Evolutionary conservation across 2,113 vertebrate species (phyloP).

Genomic region (Rhinoptilus africanus): DNA sequence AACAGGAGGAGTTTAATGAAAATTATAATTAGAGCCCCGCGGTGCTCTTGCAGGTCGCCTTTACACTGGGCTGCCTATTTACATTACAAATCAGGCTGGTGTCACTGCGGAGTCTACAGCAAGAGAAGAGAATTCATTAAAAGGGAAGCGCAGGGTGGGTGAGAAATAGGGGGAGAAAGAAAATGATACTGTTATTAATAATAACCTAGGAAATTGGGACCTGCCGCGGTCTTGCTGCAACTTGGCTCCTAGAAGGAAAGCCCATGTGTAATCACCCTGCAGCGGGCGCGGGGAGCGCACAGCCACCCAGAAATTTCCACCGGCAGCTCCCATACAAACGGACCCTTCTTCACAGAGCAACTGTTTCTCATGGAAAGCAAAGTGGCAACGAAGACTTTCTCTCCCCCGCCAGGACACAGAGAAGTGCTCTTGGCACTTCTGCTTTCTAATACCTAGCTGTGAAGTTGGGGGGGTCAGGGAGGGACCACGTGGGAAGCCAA

Average conservation of each 20-base stretch:
- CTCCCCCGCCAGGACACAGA: neutral
- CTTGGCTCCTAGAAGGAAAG: neutral
- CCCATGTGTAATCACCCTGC: neutral
- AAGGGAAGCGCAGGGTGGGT: neutral
- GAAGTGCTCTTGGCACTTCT: neutral
- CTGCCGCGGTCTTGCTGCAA: neutral
- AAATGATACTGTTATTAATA: conserved; percentile 37
- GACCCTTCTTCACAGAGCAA: neutral
- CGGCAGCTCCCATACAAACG: neutral
- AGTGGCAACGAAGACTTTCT: neutral
- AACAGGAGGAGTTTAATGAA: conserved; percentile 74
- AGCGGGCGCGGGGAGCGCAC: neutral
- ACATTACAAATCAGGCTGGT: conserved; percentile 67
- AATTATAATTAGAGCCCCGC: conserved; percentile 71
- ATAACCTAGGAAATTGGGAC: conserved; percentile 15
- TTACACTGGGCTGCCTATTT: conserved; percentile 58
- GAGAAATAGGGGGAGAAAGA: neutral
- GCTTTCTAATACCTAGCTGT: neutral
- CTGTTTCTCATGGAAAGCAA: neutral
- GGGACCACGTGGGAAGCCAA: neutral
- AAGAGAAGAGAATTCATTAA: conserved; percentile 44
- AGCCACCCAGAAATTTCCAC: neutral
- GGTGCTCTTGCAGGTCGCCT: conserved; percentile 57
- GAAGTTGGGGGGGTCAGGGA: neutral
- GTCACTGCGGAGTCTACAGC: conserved; percentile 9